Evolutionary conservation across 2,888 invertebrate genomes (phyloP).

Genomic region (Tachina grossa): DNA sequence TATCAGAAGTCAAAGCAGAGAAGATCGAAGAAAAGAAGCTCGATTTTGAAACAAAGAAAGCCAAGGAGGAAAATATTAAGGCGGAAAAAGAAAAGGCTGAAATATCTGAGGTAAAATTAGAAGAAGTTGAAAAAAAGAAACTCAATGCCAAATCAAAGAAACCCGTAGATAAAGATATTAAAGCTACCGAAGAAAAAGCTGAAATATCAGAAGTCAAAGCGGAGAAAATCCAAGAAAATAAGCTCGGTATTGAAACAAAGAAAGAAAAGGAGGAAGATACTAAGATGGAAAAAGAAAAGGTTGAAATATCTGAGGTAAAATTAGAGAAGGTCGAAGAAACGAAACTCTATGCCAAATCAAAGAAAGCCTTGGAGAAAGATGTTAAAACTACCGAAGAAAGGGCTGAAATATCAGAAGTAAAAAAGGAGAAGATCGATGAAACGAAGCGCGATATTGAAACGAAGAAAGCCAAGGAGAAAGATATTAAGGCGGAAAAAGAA

Average conservation of each 20-base stretch:
- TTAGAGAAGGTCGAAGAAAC: slow-evolving; percentile 71
- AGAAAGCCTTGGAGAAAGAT: neutral
- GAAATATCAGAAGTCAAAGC: slow-evolving; percentile 41
- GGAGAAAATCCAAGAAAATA: slow-evolving; percentile 42
- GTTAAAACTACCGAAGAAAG: neutral
- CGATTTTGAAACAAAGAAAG: neutral
- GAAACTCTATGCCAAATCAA: neutral
- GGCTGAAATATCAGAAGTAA: slow-evolving; percentile 6
- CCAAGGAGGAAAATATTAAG: too few species aligned
- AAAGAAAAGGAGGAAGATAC: slow-evolving; percentile 32
- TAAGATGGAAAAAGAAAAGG: slow-evolving; percentile 40
- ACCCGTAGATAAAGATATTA: slow-evolving; percentile 12
- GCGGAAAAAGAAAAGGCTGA: too few species aligned
- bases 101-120: too few species aligned
- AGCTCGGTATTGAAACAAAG: slow-evolving; percentile 11
- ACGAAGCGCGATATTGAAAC: slow-evolving; percentile 38
- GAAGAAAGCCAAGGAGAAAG: slow-evolving; percentile 18
- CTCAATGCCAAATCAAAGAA: too few species aligned
- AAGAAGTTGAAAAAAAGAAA: too few species aligned
- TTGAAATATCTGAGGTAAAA: neutral
- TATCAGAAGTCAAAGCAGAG: slow-evolving; percentile 53
- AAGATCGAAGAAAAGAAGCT: slow-evolving; percentile 34
- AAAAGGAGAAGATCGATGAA: neutral
- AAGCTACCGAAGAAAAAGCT: neutral
- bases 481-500: neutral